Percentiles rank a stretch among this genome's conserved stretches.
These are phyloP conservation scores for Dendrolimus pini DNA, from an alignment of 2,888 invertebrate genomes.

Conservation along the genomic window DNA sequence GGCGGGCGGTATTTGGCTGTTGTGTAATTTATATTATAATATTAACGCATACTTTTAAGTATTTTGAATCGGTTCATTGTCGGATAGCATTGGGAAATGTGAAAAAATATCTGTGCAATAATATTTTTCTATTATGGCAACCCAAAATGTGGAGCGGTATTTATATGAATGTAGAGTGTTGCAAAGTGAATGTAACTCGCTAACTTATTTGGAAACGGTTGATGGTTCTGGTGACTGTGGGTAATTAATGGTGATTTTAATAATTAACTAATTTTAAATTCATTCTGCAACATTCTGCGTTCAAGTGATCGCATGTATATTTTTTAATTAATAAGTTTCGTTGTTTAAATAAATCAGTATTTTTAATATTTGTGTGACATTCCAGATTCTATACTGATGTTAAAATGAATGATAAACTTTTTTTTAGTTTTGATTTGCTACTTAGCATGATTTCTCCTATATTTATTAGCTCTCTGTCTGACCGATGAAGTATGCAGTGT, in stretches of 20 bases:
- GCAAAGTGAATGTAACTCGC: conserved; percentile 49
- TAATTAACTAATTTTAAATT: conserved; percentile 33
- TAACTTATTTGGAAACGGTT: conserved; percentile 25
- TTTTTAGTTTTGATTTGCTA: conserved; percentile 39
- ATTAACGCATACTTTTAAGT: conserved; percentile 1
- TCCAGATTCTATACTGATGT: conserved; percentile 61
- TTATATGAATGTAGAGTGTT: conserved; percentile 40
- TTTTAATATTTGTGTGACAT: conserved; percentile 73
- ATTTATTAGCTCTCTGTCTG: conserved; percentile 43
- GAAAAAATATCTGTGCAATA: conserved; percentile 54
- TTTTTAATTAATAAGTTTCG: conserved; percentile 51
- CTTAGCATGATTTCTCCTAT: conserved; percentile 27
- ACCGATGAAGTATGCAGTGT: conserved; percentile 3
- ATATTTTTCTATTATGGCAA: conserved; percentile 46
- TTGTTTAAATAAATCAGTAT: conserved; percentile 72
- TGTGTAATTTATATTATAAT: conserved; percentile 47
- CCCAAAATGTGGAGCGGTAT: conserved; percentile 29
- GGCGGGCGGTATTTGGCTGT: conserved; percentile 47
- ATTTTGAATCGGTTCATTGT: neutral
- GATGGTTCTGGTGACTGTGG: conserved; percentile 28
- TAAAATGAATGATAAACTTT: conserved; percentile 18
- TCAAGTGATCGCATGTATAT: conserved; percentile 53
- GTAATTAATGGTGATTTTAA: conserved; percentile 29
- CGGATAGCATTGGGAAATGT: neutral
- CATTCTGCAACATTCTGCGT: conserved; percentile 49